These are phyloP conservation scores for Stratiomys singularior DNA, from an alignment of 2,888 invertebrate genomes.

Conservation along the genomic window DNA sequence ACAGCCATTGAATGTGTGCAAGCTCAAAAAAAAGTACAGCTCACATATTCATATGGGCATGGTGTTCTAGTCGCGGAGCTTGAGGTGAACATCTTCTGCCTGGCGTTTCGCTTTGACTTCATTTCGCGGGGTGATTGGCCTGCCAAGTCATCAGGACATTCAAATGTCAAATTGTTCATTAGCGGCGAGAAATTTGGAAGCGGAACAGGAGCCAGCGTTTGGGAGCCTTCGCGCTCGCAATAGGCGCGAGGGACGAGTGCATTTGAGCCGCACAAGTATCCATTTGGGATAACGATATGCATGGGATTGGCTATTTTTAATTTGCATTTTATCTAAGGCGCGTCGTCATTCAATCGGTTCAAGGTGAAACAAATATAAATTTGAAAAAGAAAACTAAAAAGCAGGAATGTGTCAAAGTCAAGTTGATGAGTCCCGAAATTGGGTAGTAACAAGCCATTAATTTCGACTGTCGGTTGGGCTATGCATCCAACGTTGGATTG, in stretches of 20 bases:
- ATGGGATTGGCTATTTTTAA: neutral
- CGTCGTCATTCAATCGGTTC: too few species aligned
- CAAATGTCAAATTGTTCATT: slow-evolving; percentile 49
- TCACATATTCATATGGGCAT: neutral
- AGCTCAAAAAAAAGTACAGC: neutral
- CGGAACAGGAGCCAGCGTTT: neutral
- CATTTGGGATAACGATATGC: neutral
- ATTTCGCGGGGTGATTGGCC: slow-evolving; percentile 49
- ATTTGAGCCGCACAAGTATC: neutral
- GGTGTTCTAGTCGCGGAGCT: neutral
- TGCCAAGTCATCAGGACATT: slow-evolving; percentile 46
- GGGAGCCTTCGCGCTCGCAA: too few species aligned
- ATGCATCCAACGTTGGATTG: too few species aligned
- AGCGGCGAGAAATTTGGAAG: slow-evolving; percentile 19
- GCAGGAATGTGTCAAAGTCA: too few species aligned
- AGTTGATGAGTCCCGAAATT: too few species aligned
- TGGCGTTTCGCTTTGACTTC: neutral
- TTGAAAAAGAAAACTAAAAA: too few species aligned
- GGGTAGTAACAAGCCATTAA: too few species aligned
- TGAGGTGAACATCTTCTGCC: slow-evolving; percentile 11
- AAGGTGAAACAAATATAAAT: too few species aligned
- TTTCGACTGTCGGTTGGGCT: too few species aligned
- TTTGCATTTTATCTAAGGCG: neutral
- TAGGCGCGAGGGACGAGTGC: neutral
- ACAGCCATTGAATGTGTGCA: neutral